Percentiles rank a stretch among this genome's conserved stretches.
Evolutionary conservation across 2,888 invertebrate genomes (phyloP).

Genomic region (Agrilus biguttatus): DNA sequence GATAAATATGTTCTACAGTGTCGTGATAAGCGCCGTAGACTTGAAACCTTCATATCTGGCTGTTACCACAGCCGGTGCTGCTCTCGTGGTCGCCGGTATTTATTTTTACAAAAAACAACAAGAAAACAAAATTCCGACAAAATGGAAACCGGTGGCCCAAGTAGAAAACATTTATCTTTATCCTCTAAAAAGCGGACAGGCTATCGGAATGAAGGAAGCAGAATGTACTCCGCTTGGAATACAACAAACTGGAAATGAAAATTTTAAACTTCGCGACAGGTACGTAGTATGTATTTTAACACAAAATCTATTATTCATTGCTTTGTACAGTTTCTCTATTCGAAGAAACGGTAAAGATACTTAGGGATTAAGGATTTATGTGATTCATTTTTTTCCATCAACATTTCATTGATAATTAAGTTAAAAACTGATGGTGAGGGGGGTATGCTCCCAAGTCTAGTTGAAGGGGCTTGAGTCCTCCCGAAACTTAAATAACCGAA

Average conservation of each 20-base stretch:
- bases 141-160: slow-evolving; percentile 24
- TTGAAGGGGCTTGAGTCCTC: too few relatives aligned
- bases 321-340: too few relatives aligned
- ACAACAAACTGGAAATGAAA: slow-evolving; percentile 16
- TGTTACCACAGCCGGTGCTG: slow-evolving; percentile 14
- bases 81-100: slow-evolving; percentile 12
- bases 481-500: too few relatives aligned
- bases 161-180: slow-evolving; percentile 23
- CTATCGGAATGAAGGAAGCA: slow-evolving; percentile 20
- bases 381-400: too few relatives aligned
- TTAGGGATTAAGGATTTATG: too few relatives aligned
- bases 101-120: slow-evolving; percentile 16
- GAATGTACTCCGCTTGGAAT: slow-evolving; percentile 23
- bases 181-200: slow-evolving; percentile 28
- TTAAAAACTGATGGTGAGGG: too few relatives aligned
- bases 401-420: too few relatives aligned
- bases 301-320: too few relatives aligned
- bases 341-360: too few relatives aligned
- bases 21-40: too few relatives aligned
- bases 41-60: not conserved
- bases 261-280: slow-evolving; percentile 22
- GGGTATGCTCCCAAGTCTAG: too few relatives aligned
- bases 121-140: slow-evolving; percentile 18
- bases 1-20: too few relatives aligned
- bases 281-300: slow-evolving; percentile 4